Percentiles rank a stretch among this genome's conserved stretches.
These are phyloP conservation scores for Koerneria pararmatus DNA, from an alignment of 2,888 invertebrate genomes.

Conservation along the genomic window DNA sequence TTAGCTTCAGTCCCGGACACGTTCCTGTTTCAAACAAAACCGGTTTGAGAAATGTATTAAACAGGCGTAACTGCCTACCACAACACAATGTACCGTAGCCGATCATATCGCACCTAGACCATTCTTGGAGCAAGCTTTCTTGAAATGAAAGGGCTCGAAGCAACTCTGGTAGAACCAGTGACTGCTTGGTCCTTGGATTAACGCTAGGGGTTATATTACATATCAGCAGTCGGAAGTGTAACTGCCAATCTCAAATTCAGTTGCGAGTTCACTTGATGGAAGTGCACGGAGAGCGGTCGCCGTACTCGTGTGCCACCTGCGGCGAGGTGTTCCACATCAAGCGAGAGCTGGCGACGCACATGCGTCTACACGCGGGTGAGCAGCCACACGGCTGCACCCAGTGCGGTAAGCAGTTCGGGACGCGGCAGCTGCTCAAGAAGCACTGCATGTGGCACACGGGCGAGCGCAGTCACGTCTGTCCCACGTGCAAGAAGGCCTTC, in stretches of 20 bases:
- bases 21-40: too few relatives aligned
- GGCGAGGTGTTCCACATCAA: slow-evolving; percentile 60
- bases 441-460: slow-evolving; percentile 63
- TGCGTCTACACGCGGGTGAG: slow-evolving; percentile 61
- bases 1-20: too few relatives aligned
- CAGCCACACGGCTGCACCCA: slow-evolving; percentile 59
- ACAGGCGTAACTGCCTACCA: too few relatives aligned
- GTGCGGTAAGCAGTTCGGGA: slow-evolving; percentile 61
- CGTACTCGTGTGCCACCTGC: slow-evolving; percentile 61
- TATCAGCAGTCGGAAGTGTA: too few relatives aligned
- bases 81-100: too few relatives aligned
- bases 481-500: slow-evolving; percentile 60
- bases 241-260: slow-evolving; percentile 9
- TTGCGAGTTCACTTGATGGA: neutral
- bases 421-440: slow-evolving; percentile 61
- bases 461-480: slow-evolving; percentile 61
- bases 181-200: too few relatives aligned
- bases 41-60: too few relatives aligned
- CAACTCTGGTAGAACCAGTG: too few relatives aligned
- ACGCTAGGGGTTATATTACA: too few relatives aligned
- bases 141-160: too few relatives aligned
- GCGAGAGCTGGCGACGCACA: slow-evolving; percentile 61
- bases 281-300: slow-evolving; percentile 51
- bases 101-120: too few relatives aligned
- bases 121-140: too few relatives aligned